Base-by-base conservation (phyloP, 2,113 vertebrate species). In the Psephotus haematonotus region DNA sequence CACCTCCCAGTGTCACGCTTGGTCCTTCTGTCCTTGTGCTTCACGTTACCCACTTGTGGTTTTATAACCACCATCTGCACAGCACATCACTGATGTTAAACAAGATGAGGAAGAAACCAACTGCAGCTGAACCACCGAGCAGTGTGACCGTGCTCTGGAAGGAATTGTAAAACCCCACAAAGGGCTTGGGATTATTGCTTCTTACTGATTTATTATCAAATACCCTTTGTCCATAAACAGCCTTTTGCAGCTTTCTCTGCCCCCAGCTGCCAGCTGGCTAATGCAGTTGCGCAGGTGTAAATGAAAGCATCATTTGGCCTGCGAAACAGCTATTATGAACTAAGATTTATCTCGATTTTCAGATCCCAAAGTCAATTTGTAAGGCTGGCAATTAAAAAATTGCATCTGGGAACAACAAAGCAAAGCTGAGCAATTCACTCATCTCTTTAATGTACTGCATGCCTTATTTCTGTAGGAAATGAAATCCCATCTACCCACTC, bases 311-410 rank as follows among this genome's bases (percentile, higher is more conserved):
- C 53, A 14, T 62, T 49, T 92, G 69, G 72, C 50, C 57, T 33
- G 29, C 62, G 76, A 78, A 77, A 94, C 81, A 82, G 72, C 90
- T 92, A 55, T 78, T 88, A 81, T 3, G 37, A 80, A 67, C 71
- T 64, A 68, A 95, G 82, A 93, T 82, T 87, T 50, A 90, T 63
- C 82, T 90, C 46, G 47, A 49, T 88, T 93, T 87, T 94, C 75
- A 88, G 49, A 84, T 70, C 60, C 67, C 57, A 35, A 60, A 89
- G 78, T 82, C 52, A 90, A 57, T 80, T 60, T 86, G 41, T 37
- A 67, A 90, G 82, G 59, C 88, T 70, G 31, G 63, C 46, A 80
- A 92, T 93, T 93, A 59, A 71, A 91, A 94, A 69, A 43, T 12
- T 35, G 63, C 67, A 79, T 55, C 37, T 83, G 82, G 60, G 79